phyloP scores from a whole-genome alignment of 1,140 invertebrate species.

The Ceratina japonica region DNA sequence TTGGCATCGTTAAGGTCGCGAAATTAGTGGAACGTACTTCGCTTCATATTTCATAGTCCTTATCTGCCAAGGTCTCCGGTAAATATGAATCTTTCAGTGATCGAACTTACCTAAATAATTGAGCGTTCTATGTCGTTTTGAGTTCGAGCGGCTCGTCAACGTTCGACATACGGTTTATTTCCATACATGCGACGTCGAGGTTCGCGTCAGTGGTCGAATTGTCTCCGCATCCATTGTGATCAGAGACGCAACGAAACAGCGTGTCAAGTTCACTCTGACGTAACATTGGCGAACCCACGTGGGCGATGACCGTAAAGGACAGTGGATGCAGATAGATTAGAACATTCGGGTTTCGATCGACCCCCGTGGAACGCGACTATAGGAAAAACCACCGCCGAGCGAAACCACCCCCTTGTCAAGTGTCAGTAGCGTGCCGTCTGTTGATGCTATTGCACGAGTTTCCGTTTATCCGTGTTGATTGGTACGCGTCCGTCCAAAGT shows the following conservation, averaged over 20 bases:
- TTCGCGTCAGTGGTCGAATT: background rate
- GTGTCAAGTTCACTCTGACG: slow-evolving; percentile 54
- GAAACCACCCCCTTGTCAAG: slow-evolving; percentile 24
- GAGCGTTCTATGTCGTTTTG: background rate
- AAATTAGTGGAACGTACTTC: background rate
- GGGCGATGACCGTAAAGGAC: slow-evolving; percentile 46
- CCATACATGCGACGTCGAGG: background rate
- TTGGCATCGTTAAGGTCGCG: background rate
- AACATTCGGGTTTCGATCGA: slow-evolving; percentile 51
- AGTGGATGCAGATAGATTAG: background rate
- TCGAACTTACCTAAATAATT: slow-evolving; percentile 22
- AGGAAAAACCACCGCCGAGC: slow-evolving; percentile 43
- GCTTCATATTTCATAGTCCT: background rate
- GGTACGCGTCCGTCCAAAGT: background rate
- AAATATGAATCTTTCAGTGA: slow-evolving; percentile 26
- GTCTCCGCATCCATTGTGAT: slow-evolving; percentile 8
- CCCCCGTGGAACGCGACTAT: slow-evolving; percentile 41
- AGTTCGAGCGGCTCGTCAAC: background rate
- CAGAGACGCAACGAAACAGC: background rate
- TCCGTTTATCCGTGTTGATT: slow-evolving; percentile 3
- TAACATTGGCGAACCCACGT: slow-evolving; percentile 37
- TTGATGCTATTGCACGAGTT: slow-evolving; percentile 50
- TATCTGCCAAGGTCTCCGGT: background rate
- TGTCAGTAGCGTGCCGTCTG: slow-evolving; percentile 55
- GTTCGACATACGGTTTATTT: slow-evolving; percentile 5